A percentile compares a stretch with the other conserved stretches of the same genome.
phyloP scores from a whole-genome alignment of 2,797 vertebrate genomes.

The Ptychadena robeensis region DNA sequence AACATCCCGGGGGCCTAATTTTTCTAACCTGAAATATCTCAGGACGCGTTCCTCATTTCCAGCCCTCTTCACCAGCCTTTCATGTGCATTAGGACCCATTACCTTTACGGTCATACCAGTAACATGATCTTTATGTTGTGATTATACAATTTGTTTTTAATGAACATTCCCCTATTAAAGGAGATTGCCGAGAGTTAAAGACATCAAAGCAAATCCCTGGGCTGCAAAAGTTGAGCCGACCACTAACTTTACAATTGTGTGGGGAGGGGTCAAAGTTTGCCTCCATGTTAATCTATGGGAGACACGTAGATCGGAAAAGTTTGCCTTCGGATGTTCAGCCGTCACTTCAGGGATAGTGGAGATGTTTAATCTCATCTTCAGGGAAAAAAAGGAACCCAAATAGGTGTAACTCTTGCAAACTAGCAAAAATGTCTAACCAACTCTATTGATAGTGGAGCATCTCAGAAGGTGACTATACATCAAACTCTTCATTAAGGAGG shows the following conservation, averaged over 20 bases:
- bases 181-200: constrained; percentile 48
- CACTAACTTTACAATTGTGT: constrained; percentile 60
- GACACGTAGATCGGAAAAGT: no score
- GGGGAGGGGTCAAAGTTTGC: no score
- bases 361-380: no score
- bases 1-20: neutral
- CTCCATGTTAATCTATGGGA: no score
- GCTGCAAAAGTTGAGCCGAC: constrained; percentile 54
- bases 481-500: no score
- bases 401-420: no score
- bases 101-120: constrained; percentile 48
- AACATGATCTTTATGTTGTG: constrained; percentile 56
- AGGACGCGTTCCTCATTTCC: neutral
- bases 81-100: constrained; percentile 10
- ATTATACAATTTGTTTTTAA: constrained; percentile 61
- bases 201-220: constrained; percentile 58
- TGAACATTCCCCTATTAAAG: constrained; percentile 57
- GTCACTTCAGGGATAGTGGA: no score
- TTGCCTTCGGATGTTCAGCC: no score
- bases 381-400: no score
- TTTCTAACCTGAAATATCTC: neutral
- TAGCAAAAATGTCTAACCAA: no score
- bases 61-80: neutral
- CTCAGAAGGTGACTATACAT: no score
- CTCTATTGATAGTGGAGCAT: no score